Evolutionary conservation across 2,113 vertebrate genomes (phyloP), one percentile per base, ranked within the genome.

Genomic region (Climacteris rufus): DNA sequence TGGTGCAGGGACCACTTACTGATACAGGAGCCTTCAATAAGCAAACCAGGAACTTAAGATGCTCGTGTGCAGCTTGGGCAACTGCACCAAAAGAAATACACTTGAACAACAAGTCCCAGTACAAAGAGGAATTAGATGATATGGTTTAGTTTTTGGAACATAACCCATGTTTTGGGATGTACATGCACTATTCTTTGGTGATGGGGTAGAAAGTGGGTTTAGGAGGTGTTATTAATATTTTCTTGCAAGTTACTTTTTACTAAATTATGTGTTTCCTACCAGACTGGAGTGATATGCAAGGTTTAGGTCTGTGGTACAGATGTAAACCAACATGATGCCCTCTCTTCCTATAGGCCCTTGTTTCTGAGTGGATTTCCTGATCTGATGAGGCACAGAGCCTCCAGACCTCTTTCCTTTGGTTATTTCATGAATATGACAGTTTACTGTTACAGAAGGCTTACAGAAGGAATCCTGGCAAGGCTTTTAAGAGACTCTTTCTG

Each of bases 41-140:
- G 64, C 40, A 89, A 47, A 61, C 35, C 45, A 49, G 37, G 28
- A 68, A n/a, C 37, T 7, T 19, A 52, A 70, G 45, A 65, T 60
- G 47, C 65, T 66, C 45, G 27, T 27, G 2, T 31, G 39, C 40
- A 63, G 12, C 27, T 83, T 39, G 59, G 49, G 44, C 35, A 63
- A 22, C 19, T 28, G 56, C 3, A 4, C 23, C 0, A 74, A 56
- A 85, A 69, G 50, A 31, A 20, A 57, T 0, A 40, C 0, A 52
- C 13, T n/a, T 45, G 11, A n/a, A 15, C 33, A 35, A 21, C 31
- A 40, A 35, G 12, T 56, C 21, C 49, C 27, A 49, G 27, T 31
- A 78, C n/a, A 57, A 52, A 37, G n/a, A 59, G 54, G 13, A 42
- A 47, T 77, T 35, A 56, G 28, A 30, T 49, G 21, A 3, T 27